A percentile compares a stretch with the other conserved stretches of the same genome.
phyloP scores from a whole-genome alignment of 2,888 invertebrate species.

The Suillia variegata region DNA sequence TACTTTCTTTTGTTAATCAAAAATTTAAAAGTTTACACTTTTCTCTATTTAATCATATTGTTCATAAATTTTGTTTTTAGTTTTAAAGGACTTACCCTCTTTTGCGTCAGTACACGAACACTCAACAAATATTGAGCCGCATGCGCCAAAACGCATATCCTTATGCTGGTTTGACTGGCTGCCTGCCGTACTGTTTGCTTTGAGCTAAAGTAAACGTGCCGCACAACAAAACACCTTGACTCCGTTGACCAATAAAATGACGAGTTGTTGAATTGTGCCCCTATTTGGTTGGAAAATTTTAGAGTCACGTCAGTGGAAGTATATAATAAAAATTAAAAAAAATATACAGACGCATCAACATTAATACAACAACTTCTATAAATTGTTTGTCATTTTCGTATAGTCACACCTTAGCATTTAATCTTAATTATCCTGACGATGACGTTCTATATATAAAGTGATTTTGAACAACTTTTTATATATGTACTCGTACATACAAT shows the following conservation, averaged over 20 bases:
- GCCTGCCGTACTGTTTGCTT: too few species aligned
- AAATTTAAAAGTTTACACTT: too few species aligned
- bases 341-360: too few species aligned
- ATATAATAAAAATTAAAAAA: too few species aligned
- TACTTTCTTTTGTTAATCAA: too few species aligned
- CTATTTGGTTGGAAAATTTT: background rate
- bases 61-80: too few species aligned
- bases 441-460: background rate
- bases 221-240: background rate
- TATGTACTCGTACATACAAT: too few species aligned
- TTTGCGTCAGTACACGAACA: too few species aligned
- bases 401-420: slow-evolving; percentile 1
- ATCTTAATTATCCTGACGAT: background rate
- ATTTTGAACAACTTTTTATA: background rate
- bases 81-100: too few species aligned
- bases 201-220: background rate
- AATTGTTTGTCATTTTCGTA: background rate
- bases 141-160: background rate
- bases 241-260: slow-evolving; percentile 5
- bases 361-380: too few species aligned
- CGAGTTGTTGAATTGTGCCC: background rate
- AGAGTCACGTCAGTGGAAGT: too few species aligned
- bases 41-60: too few species aligned
- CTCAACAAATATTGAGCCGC: slow-evolving; percentile 5
- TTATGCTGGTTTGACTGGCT: background rate